Conservation (phyloP, 2,888 invertebrate species). For the Electrophaes corylata region DNA sequence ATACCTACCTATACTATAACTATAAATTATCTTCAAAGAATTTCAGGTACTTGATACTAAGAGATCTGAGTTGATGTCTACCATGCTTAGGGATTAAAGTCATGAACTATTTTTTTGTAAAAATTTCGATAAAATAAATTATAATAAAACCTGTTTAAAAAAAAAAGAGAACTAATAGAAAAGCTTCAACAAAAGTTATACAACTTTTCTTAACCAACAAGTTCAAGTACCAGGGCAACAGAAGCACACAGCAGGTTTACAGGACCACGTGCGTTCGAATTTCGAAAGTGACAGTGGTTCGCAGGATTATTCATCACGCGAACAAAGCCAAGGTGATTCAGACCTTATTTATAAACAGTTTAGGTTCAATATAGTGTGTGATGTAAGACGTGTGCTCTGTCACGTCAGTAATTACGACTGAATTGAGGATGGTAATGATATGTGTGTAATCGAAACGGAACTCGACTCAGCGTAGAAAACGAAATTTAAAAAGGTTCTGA, state of each 20-base stretch:
- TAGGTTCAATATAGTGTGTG: conserved; percentile 6
- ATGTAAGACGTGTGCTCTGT: conserved; percentile 14
- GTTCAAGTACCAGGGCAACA: conserved; percentile 39
- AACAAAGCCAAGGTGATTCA: not conserved
- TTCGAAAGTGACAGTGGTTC: conserved; percentile 43
- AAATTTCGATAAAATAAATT: too few species aligned
- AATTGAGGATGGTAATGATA: conserved; percentile 22
- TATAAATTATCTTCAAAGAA: too few species aligned
- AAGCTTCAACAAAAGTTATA: conserved; percentile 11
- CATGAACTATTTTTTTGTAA: too few species aligned
- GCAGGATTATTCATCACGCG: conserved; percentile 32
- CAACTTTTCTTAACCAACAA: conserved; percentile 23
- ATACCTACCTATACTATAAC: too few species aligned
- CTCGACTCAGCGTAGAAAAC: conserved; percentile 7
- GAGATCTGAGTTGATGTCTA: too few species aligned
- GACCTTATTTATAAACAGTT: conserved; percentile 2
- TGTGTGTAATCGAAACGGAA: conserved; percentile 27
- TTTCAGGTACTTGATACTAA: too few species aligned
- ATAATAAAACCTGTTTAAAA: not conserved
- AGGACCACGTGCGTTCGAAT: conserved; percentile 40
- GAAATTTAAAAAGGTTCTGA: too few species aligned
- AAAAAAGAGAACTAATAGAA: not conserved
- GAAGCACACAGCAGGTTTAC: conserved; percentile 32
- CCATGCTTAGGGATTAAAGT: too few species aligned
- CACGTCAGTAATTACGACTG: conserved; percentile 25